Conservation (phyloP, 1,140 invertebrate genomes). For the Venturia canescens region DNA sequence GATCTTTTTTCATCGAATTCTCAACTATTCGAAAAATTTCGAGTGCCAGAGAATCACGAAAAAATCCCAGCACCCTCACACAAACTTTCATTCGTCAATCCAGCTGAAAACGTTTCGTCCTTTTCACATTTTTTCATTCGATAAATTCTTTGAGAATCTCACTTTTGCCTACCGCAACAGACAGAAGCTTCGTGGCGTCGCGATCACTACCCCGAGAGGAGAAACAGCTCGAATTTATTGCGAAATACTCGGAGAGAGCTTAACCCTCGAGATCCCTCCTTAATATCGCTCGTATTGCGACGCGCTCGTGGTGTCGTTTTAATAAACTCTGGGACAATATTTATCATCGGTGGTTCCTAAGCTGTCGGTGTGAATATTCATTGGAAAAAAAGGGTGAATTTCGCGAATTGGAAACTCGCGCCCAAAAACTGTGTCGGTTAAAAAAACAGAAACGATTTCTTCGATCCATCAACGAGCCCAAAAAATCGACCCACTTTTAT, state of each 20-base stretch:
- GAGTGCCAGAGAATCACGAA: too few species aligned
- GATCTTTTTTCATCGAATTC: too few species aligned
- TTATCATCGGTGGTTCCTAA: constrained; percentile 45
- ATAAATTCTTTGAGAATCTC: neutral
- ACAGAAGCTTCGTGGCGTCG: constrained; percentile 39
- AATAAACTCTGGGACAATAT: constrained; percentile 41
- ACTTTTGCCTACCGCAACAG: constrained; percentile 26
- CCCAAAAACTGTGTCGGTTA: neutral
- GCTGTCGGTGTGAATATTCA: neutral
- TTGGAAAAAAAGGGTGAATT: neutral
- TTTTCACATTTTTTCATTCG: too few species aligned
- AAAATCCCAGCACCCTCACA: too few species aligned
- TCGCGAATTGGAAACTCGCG: neutral
- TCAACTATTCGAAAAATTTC: too few species aligned
- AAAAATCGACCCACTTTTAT: too few species aligned
- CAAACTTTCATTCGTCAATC: too few species aligned
- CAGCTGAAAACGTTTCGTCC: too few species aligned
- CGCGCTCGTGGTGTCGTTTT: constrained; percentile 23
- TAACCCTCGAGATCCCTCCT: neutral
- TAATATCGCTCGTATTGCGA: neutral
- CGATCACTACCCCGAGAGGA: constrained; percentile 30
- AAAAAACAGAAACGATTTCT: too few species aligned
- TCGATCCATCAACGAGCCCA: too few species aligned
- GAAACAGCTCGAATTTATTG: constrained; percentile 41
- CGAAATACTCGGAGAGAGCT: constrained; percentile 22